Evolutionary conservation across 2,113 vertebrate species (phyloP).

Genomic region (Hippocampus guttulatus): DNA sequence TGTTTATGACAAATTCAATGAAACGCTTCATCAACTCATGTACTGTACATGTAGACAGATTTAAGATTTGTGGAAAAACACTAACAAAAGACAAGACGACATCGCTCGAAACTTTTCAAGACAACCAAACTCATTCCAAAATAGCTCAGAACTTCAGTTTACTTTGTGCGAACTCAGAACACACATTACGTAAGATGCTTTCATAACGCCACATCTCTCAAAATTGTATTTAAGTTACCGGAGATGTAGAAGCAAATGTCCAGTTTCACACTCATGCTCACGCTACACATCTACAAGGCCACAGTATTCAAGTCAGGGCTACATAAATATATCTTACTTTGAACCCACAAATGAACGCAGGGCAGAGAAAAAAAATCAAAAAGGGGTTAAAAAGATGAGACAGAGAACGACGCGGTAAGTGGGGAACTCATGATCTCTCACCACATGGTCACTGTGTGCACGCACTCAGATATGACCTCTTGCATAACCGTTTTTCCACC

Average conservation of each 20-base stretch:
- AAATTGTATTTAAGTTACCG: neutral
- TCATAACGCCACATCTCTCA: neutral
- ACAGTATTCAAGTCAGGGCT: no score
- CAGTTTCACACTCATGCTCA: neutral
- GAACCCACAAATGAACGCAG: neutral
- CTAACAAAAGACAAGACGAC: neutral
- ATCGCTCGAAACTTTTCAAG: neutral
- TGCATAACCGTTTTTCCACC: conserved; percentile 11
- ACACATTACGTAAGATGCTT: neutral
- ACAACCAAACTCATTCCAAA: neutral
- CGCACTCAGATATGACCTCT: neutral
- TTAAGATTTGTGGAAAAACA: neutral
- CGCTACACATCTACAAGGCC: neutral
- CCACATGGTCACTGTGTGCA: conserved; percentile 7
- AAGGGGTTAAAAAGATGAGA: neutral
- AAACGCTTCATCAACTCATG: no score
- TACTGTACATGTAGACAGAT: no score
- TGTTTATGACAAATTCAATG: no score
- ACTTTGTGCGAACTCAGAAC: neutral
- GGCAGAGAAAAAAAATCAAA: neutral
- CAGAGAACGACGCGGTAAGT: conserved; percentile 14
- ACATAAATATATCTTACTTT: neutral
- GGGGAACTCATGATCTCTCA: conserved; percentile 21
- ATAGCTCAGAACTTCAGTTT: neutral
- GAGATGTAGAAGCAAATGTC: neutral